Evolutionary conservation across 2,797 vertebrate genomes (phyloP).

Genomic region (Rhabdomys pumilio): DNA sequence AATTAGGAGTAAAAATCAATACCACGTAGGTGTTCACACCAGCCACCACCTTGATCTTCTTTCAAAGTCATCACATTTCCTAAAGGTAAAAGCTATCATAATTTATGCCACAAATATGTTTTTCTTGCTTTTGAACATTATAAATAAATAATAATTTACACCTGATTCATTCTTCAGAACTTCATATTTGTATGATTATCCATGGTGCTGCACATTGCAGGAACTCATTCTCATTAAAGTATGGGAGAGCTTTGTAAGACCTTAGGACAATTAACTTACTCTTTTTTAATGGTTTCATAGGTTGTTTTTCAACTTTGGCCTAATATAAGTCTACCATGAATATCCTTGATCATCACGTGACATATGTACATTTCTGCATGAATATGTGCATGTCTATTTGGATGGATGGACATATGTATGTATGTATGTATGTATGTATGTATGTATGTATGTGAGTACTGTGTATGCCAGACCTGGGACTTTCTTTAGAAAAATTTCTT

Average conservation of each 20-base stretch:
- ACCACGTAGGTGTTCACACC: neutral
- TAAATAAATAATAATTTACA: neutral
- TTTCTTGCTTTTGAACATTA: neutral
- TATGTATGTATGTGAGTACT: too few relatives aligned
- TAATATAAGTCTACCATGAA: neutral
- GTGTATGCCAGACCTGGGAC: neutral
- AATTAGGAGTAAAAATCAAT: neutral
- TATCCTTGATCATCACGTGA: neutral
- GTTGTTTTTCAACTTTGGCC: neutral
- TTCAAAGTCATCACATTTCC: neutral
- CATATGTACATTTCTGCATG: neutral
- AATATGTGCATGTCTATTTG: neutral
- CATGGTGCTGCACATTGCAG: neutral
- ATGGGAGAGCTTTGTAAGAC: slow-evolving; percentile 6
- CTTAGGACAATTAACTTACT: neutral
- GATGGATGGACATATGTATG: too few relatives aligned
- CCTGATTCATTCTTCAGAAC: slow-evolving; percentile 35
- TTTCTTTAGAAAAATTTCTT: slow-evolving; percentile 40
- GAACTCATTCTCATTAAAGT: neutral
- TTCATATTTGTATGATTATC: neutral
- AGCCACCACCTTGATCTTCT: neutral
- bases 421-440: too few relatives aligned
- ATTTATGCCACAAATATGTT: neutral
- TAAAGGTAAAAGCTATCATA: neutral
- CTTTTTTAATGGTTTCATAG: neutral